phyloP scores from a whole-genome alignment of 2,113 vertebrate genomes.

The Strix uralensis region DNA sequence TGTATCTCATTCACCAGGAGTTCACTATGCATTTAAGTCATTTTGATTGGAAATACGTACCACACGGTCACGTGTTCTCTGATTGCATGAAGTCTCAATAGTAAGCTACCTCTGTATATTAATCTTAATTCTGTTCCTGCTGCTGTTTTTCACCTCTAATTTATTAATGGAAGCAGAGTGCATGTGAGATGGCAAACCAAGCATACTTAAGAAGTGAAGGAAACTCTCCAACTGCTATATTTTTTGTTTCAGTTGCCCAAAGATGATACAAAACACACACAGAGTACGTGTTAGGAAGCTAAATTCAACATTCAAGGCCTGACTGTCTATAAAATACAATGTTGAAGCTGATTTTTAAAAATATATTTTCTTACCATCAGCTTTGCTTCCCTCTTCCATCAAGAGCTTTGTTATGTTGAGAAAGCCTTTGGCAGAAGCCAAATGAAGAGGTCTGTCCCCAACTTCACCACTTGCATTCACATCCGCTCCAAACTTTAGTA shows the following conservation, averaged over 20 bases:
- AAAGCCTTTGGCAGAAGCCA: conserved; percentile 92
- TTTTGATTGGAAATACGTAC: not conserved
- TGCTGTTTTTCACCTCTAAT: not conserved
- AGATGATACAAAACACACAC: not conserved
- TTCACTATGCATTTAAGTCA: not conserved
- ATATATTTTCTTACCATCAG: conserved; percentile 78
- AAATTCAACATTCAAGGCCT: not conserved
- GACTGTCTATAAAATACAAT: not conserved
- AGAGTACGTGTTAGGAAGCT: not conserved
- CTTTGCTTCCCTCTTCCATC: conserved; percentile 85
- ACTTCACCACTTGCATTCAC: conserved; percentile 90
- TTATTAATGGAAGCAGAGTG: not conserved
- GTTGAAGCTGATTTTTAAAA: not conserved
- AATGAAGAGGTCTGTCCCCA: conserved; percentile 90
- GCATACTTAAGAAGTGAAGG: not conserved
- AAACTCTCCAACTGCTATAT: not conserved
- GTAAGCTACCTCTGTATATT: not conserved
- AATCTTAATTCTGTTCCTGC: not conserved
- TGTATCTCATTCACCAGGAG: not conserved
- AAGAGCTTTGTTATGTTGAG: conserved; percentile 84
- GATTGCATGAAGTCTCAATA: not conserved
- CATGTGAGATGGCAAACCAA: not conserved
- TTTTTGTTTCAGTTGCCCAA: not conserved
- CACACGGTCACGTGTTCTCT: not conserved
- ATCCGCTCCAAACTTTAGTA: conserved; percentile 91